Evolutionary conservation across 2,797 vertebrate genomes (phyloP).

Genomic region (Petrocephalus schoutedeni): DNA sequence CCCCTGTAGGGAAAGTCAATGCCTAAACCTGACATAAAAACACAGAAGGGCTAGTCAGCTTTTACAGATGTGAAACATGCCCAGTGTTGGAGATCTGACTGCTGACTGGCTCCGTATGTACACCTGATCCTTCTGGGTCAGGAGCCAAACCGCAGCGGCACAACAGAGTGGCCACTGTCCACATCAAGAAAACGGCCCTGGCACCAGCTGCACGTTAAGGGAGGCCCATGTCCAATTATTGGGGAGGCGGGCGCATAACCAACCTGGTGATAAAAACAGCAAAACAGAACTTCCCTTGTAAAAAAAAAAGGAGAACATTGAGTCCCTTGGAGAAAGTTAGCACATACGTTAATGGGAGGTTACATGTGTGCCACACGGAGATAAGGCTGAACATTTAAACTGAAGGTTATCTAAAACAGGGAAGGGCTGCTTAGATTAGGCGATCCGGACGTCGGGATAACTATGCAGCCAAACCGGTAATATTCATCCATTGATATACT

Average conservation of each 20-base stretch:
- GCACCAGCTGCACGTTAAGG: background rate
- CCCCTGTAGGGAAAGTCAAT: background rate
- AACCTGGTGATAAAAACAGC: constrained; percentile 26
- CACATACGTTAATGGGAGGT: background rate
- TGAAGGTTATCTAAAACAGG: constrained; percentile 44
- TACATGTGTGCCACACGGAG: constrained; percentile 36
- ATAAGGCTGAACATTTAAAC: constrained; percentile 48
- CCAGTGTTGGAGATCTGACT: background rate
- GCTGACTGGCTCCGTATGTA: background rate
- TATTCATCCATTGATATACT: background rate
- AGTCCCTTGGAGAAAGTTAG: background rate
- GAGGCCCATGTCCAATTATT: constrained; percentile 6
- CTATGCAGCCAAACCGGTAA: background rate
- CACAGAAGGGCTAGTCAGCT: background rate
- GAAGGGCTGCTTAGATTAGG: background rate
- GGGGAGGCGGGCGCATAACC: background rate
- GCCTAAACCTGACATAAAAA: background rate
- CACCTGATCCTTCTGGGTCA: background rate
- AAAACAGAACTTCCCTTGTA: constrained; percentile 45
- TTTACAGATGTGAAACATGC: constrained; percentile 11
- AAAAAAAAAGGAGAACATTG: background rate
- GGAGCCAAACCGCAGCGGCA: background rate
- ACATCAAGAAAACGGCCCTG: background rate
- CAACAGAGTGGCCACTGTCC: background rate
- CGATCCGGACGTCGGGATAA: background rate